These are phyloP conservation scores for Brenthis hecate DNA, from an alignment of 2,888 invertebrate species.

Conservation along the genomic window DNA sequence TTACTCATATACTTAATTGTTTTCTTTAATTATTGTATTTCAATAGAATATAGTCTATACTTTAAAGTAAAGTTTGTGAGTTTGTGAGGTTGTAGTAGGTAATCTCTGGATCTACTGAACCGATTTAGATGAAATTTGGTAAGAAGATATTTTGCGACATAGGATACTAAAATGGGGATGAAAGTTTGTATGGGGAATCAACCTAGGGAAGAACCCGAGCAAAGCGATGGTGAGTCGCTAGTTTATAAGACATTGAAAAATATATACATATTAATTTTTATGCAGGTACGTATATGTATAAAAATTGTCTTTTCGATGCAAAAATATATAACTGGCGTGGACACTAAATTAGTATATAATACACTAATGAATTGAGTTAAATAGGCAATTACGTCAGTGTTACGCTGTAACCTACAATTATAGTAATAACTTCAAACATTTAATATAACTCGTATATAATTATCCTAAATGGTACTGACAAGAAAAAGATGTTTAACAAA, in stretches of 20 bases:
- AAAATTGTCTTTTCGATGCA: constrained; percentile 1
- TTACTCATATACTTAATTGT: too few relatives aligned
- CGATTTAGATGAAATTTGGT: too few relatives aligned
- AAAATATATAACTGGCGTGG: constrained; percentile 1
- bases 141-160: too few relatives aligned
- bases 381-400: constrained; percentile 2
- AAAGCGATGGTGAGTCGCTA: too few relatives aligned
- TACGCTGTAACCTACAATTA: constrained; percentile 6
- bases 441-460: constrained; percentile 7
- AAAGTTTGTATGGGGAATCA: too few relatives aligned
- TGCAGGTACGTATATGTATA: neutral
- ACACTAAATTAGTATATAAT: constrained; percentile 11
- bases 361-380: constrained; percentile 14
- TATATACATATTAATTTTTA: neutral
- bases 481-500: constrained; percentile 3
- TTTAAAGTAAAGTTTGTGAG: too few relatives aligned
- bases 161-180: too few relatives aligned
- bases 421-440: constrained; percentile 19
- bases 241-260: neutral
- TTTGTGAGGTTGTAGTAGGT: too few relatives aligned
- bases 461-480: constrained; percentile 13
- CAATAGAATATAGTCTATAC: too few relatives aligned
- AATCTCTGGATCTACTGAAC: too few relatives aligned
- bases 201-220: too few relatives aligned
- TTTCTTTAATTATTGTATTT: too few relatives aligned